Percentiles rank a stretch among this genome's conserved stretches.
Conservation (phyloP, 2,113 vertebrate genomes). For the Hippocampus zosterae region DNA sequence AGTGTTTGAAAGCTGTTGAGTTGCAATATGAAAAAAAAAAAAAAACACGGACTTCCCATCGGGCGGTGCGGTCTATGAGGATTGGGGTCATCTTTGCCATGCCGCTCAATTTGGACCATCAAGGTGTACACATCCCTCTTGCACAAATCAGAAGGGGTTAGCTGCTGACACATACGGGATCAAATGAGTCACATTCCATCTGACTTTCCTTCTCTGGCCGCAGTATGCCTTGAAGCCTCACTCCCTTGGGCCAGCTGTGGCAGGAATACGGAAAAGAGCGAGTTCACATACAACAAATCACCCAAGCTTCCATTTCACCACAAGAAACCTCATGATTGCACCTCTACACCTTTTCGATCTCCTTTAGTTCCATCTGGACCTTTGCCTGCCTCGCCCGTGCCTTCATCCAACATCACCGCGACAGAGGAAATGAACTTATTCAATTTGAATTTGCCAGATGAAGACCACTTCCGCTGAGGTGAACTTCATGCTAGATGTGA, state of each 20-base stretch:
- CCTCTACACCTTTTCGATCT: constrained; percentile 46
- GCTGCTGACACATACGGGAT: constrained; percentile 34
- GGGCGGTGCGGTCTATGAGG: not conserved
- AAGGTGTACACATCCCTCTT: constrained; percentile 22
- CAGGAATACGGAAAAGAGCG: constrained; percentile 47
- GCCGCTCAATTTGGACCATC: constrained; percentile 36
- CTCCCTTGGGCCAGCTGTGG: constrained; percentile 40
- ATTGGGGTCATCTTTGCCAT: constrained; percentile 42
- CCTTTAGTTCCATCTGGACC: constrained; percentile 47
- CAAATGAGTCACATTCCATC: constrained; percentile 48
- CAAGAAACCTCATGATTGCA: constrained; percentile 54
- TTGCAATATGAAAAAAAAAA: not conserved
- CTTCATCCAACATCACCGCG: constrained; percentile 31
- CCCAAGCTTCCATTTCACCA: constrained; percentile 36
- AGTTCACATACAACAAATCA: constrained; percentile 41
- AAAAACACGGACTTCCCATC: not conserved
- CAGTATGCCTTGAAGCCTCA: constrained; percentile 49
- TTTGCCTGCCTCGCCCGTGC: constrained; percentile 22
- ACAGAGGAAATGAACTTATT: constrained; percentile 28
- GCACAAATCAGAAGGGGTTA: not conserved
- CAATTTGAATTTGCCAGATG: constrained; percentile 47
- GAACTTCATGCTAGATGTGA: constrained; percentile 36
- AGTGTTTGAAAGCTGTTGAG: not conserved
- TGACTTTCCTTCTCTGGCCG: constrained; percentile 58
- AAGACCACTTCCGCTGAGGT: constrained; percentile 28